Percentiles rank a stretch among this genome's conserved stretches.
These are phyloP conservation scores for Balearica regulorum DNA, from an alignment of 2,797 vertebrate genomes.

Conservation along the genomic window DNA sequence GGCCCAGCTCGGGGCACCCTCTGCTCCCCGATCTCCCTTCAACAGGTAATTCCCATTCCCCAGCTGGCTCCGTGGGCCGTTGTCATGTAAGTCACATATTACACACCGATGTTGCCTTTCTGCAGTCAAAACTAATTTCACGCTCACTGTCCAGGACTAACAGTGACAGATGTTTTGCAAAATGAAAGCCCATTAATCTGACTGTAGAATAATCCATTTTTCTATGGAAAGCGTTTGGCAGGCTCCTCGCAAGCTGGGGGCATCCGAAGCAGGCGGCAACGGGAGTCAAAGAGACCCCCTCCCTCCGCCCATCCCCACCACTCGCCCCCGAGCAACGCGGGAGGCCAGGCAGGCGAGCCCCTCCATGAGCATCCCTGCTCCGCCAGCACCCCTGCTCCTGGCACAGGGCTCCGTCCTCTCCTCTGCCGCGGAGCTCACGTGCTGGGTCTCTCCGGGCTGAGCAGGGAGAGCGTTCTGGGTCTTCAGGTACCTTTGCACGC, in stretches of 20 bases:
- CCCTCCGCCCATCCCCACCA: not conserved
- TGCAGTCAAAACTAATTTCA: slow-evolving; percentile 76
- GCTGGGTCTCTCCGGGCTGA: not conserved
- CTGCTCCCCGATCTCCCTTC: not conserved
- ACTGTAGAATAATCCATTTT: slow-evolving; percentile 76
- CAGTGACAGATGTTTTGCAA: slow-evolving; percentile 79
- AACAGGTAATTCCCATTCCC: slow-evolving; percentile 55
- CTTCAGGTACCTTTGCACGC: not conserved
- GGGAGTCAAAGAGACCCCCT: not conserved
- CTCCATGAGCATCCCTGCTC: not conserved
- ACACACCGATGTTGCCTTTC: slow-evolving; percentile 11
- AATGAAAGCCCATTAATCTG: slow-evolving; percentile 79
- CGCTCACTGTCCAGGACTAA: slow-evolving; percentile 75
- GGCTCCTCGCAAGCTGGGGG: slow-evolving; percentile 13
- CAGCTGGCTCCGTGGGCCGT: slow-evolving; percentile 11
- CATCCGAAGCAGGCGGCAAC: not conserved
- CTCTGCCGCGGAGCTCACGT: not conserved
- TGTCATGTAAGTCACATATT: slow-evolving; percentile 56
- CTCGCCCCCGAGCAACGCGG: not conserved
- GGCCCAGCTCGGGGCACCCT: not conserved
- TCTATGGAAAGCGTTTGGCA: slow-evolving; percentile 62
- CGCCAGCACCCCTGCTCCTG: not conserved
- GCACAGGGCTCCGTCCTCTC: not conserved
- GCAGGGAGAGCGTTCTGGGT: not conserved
- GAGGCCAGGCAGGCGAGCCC: not conserved